Evolutionary conservation across 2,113 vertebrate species (phyloP).

Genomic region (Salvelinus sp.): DNA sequence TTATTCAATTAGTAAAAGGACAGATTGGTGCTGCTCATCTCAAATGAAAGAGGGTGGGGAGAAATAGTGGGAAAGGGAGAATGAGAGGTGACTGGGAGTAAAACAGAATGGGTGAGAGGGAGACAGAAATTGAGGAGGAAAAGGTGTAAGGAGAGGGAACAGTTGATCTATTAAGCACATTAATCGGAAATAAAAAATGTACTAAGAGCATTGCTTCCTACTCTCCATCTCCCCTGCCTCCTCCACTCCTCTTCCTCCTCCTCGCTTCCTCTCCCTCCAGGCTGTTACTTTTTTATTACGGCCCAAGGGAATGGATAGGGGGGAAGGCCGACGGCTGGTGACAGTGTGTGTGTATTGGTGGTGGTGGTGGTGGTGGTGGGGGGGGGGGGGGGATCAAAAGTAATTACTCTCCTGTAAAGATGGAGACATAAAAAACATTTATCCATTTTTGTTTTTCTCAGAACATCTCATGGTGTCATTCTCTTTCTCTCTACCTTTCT

Average conservation of each 20-base stretch:
- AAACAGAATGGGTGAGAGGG: too few relatives aligned
- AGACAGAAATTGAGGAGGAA: neutral
- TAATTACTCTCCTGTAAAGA: slow-evolving; percentile 7
- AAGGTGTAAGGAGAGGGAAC: neutral
- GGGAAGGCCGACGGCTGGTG: neutral
- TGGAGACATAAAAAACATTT: slow-evolving; percentile 1
- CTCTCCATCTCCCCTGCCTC: neutral
- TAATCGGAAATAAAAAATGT: slow-evolving; percentile 9
- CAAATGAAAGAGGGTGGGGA: neutral
- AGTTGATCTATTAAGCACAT: neutral
- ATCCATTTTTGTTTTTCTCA: neutral
- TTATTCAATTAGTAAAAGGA: slow-evolving; percentile 19
- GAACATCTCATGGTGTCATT: neutral
- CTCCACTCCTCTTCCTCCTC: neutral
- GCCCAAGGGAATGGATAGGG: neutral
- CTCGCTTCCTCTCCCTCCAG: neutral
- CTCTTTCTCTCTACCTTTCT: neutral
- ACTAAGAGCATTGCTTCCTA: slow-evolving; percentile 11
- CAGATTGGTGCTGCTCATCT: slow-evolving; percentile 4
- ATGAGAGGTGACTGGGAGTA: neutral
- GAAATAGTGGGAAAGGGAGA: neutral
- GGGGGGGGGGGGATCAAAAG: neutral
- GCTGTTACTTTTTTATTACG: slow-evolving; percentile 4
- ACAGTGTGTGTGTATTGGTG: neutral
- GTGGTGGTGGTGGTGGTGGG: neutral